Conservation (phyloP, 2,888 invertebrate genomes). For the Ectobius pallidus region DNA sequence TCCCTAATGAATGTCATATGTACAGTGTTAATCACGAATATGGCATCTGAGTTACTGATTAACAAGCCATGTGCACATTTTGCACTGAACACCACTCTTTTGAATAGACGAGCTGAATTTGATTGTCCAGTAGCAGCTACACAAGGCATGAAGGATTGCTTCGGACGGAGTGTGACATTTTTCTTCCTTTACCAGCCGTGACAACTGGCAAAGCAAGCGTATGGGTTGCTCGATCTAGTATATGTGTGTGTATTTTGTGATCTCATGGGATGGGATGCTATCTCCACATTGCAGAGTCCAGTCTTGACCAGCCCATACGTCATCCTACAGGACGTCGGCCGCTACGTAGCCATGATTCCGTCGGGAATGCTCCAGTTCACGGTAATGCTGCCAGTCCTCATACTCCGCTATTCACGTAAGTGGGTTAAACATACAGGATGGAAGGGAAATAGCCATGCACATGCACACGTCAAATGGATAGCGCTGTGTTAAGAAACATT, state of each 20-base stretch:
- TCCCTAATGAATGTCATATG: too few species aligned
- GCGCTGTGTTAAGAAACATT: too few species aligned
- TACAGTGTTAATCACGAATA: too few species aligned
- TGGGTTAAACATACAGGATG: too few species aligned
- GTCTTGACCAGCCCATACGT: background rate
- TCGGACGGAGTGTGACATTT: background rate
- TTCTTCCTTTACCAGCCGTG: background rate
- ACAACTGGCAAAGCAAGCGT: background rate
- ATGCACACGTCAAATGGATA: too few species aligned
- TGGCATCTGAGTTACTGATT: too few species aligned
- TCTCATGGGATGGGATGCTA: constrained; percentile 2
- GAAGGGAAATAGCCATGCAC: too few species aligned
- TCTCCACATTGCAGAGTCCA: background rate
- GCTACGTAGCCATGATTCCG: background rate
- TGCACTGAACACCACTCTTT: too few species aligned
- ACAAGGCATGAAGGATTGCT: background rate
- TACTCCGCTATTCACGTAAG: too few species aligned
- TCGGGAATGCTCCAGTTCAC: background rate
- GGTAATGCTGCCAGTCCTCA: background rate
- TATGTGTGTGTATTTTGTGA: too few species aligned
- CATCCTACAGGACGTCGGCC: background rate
- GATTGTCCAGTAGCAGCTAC: background rate
- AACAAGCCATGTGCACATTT: too few species aligned
- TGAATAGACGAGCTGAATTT: background rate
- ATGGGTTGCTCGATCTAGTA: background rate